Evolutionary conservation across 2,797 vertebrate genomes (phyloP).

Genomic region (Champsocephalus esox): DNA sequence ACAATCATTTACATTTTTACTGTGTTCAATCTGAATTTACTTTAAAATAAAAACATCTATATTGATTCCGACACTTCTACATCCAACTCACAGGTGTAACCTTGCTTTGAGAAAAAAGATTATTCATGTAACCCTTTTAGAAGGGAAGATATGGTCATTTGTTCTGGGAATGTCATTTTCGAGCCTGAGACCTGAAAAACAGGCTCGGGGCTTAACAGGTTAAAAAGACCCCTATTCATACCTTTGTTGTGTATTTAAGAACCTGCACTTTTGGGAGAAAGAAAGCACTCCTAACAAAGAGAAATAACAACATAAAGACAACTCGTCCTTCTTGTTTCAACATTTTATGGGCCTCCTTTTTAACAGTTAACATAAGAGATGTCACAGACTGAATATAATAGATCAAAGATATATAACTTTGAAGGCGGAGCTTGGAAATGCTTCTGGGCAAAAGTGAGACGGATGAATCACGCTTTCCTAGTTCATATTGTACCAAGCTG

Average conservation of each 20-base stretch:
- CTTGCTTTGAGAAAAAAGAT: no score
- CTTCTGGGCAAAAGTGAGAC: slow-evolving; percentile 62
- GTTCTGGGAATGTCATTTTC: no score
- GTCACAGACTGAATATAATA: slow-evolving; percentile 68
- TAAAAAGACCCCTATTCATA: slow-evolving; percentile 26
- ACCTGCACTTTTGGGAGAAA: slow-evolving; percentile 5
- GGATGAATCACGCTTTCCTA: slow-evolving; percentile 59
- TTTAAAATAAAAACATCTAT: no score
- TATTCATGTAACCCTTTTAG: no score
- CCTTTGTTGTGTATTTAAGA: slow-evolving; percentile 23
- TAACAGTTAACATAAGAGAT: slow-evolving; percentile 72
- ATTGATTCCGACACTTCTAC: no score
- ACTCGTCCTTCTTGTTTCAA: slow-evolving; percentile 58
- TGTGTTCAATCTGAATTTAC: no score
- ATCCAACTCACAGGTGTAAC: no score
- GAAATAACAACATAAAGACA: slow-evolving; percentile 54
- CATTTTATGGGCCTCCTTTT: slow-evolving; percentile 76
- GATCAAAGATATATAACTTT: slow-evolving; percentile 69
- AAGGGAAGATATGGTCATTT: no score
- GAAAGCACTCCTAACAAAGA: slow-evolving; percentile 23
- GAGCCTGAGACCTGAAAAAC: no score
- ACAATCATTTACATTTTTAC: no score
- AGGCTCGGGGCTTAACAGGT: no score
- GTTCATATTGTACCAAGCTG: slow-evolving; percentile 63
- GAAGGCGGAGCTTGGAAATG: slow-evolving; percentile 63